These are phyloP conservation scores for Dicrurus megarhynchus DNA, from an alignment of 2,113 vertebrate genomes.

Conservation along the genomic window DNA sequence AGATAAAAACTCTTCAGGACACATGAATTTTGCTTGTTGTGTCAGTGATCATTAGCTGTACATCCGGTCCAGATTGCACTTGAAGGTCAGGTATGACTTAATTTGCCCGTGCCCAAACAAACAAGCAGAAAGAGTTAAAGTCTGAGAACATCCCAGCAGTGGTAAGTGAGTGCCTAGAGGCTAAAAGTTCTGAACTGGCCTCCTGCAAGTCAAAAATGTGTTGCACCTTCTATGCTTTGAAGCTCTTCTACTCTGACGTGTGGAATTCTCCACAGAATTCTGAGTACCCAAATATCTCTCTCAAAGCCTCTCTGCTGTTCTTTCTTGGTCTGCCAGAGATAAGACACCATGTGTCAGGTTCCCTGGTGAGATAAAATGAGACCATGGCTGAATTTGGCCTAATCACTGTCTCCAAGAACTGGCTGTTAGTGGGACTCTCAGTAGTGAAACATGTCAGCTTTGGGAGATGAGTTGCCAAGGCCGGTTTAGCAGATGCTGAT, in stretches of 20 bases:
- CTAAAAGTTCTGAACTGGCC: neutral
- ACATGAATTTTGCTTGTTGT: neutral
- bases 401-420: neutral
- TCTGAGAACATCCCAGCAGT: neutral
- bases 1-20: neutral
- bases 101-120: neutral
- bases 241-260: conserved; percentile 7
- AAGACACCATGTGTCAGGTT: neutral
- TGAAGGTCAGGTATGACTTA: neutral
- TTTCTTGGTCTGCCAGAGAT: conserved; percentile 27
- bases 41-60: neutral
- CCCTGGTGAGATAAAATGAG: neutral
- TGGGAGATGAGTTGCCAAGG: neutral
- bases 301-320: neutral
- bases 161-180: neutral
- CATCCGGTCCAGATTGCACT: neutral
- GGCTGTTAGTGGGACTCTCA: neutral
- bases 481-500: neutral
- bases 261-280: neutral
- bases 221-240: conserved; percentile 31
- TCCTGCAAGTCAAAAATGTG: conserved; percentile 40
- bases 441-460: neutral
- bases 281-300: neutral
- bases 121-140: neutral
- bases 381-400: neutral